Evolutionary conservation across 1,140 invertebrate species (phyloP).

Genomic region (Bilobella aurantiaca): DNA sequence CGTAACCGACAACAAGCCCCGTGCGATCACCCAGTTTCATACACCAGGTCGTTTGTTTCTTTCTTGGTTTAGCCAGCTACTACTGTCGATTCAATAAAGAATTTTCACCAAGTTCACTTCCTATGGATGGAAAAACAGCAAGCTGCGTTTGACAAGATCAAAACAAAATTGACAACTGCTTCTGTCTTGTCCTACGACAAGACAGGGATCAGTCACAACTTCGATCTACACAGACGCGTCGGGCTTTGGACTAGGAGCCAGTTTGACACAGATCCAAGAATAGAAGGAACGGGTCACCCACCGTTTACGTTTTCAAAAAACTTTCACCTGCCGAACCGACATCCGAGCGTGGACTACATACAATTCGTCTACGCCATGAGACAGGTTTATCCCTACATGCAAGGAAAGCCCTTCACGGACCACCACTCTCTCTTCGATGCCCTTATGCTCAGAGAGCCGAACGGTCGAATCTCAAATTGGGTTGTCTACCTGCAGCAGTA

Average conservation of each 20-base stretch:
- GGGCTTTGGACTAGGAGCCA: neutral
- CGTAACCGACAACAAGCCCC: conserved; percentile 10
- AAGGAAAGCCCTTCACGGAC: neutral
- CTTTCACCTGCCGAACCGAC: neutral
- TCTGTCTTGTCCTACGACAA: neutral
- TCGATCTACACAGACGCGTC: conserved; percentile 1
- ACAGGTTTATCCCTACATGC: conserved; percentile 4
- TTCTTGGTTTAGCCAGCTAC: conserved; percentile 16
- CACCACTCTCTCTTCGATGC: conserved; percentile 1
- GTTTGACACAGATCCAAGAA: neutral
- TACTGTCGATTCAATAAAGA: conserved; percentile 21
- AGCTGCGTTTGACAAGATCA: neutral
- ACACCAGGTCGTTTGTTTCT: conserved; percentile 6
- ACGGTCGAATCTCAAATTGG: conserved; percentile 5
- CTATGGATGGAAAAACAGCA: conserved; percentile 11
- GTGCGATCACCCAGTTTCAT: neutral
- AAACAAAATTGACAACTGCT: neutral
- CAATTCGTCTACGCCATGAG: neutral
- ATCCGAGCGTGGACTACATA: neutral
- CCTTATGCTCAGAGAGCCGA: neutral
- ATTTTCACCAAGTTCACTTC: conserved; percentile 11
- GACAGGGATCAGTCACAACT: neutral
- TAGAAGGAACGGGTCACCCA: neutral
- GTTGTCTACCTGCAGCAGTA: conserved; percentile 10
- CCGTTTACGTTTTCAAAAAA: neutral